Percentiles rank a stretch among this genome's conserved stretches.
Evolutionary conservation across 1,140 invertebrate species (phyloP).

Genomic region (Drosophila kohkoa): DNA sequence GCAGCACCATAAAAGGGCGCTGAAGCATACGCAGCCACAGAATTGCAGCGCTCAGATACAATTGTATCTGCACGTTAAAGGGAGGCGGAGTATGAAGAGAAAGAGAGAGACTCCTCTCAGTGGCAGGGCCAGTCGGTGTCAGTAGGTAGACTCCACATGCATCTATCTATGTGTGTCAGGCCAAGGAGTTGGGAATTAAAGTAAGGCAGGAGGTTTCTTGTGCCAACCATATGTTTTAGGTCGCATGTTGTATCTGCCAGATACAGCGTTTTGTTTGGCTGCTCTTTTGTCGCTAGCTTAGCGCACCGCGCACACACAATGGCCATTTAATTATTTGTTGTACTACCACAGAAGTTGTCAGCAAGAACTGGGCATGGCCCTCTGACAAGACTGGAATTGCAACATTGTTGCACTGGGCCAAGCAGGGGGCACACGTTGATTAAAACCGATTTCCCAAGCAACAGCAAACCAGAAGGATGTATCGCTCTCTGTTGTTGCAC

Average conservation of each 20-base stretch:
- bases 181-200: conserved; percentile 79
- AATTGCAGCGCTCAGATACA: conserved; percentile 60
- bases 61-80: conserved; percentile 62
- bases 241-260: conserved; percentile 54
- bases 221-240: conserved; percentile 63
- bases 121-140: conserved; percentile 56
- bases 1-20: conserved; percentile 11
- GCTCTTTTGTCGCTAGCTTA: conserved; percentile 13
- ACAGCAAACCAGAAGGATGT: conserved; percentile 44
- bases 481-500: conserved; percentile 30
- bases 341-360: conserved; percentile 18
- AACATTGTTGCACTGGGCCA: conserved; percentile 31
- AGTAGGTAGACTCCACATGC: conserved; percentile 53
- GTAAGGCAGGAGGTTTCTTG: conserved; percentile 83
- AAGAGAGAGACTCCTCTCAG: conserved; percentile 3
- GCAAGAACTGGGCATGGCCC: conserved; percentile 1
- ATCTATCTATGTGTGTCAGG: conserved; percentile 78
- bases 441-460: conserved; percentile 74
- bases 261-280: conserved; percentile 17
- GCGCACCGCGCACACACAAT: conserved; percentile 48
- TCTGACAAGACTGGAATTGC: conserved; percentile 5
- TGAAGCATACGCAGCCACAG: conserved; percentile 11
- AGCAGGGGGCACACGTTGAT: conserved; percentile 33
- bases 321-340: conserved; percentile 76
- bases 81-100: too few species aligned